Evolutionary conservation across 2,797 vertebrate genomes (phyloP), one percentile per base, ranked within the genome.

Genomic region (Trachurus trachurus): DNA sequence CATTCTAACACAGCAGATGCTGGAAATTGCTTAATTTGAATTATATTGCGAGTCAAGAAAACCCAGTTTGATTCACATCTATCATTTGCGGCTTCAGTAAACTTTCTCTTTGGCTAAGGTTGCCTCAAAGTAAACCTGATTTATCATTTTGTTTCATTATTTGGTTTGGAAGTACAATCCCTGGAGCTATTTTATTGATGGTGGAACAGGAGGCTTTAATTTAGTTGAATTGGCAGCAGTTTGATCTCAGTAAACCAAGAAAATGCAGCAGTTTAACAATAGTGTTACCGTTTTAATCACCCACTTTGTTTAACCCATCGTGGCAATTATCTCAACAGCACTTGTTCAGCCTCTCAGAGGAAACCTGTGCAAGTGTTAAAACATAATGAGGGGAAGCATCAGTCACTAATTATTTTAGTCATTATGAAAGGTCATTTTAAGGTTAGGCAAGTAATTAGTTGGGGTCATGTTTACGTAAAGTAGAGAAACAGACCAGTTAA

Each of bases 351-450:
- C 26, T 74, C 85, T 78, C 66, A 0, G 9, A 80, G 76, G 78
- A 76, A 81, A 82, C 74, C 42, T 52, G 22, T 26, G n/a, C 21
- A 71, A 56, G 71, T 31, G 56, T 58, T 60, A 65, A 66, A 83
- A 73, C 52, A 52, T 71, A 72, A 83, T 71, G 66, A 81, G 71
- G 61, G 63, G 68, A 74, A 12, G 16, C 66, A 71, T 65, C 54
- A 22, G 63, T 47, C 59, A 45, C 59, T 71, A 54, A 78, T 84
- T 87, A 68, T 78, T 85, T 84, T 4, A 66, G 65, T 74, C 68
- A 81, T 81, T 84, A 84, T 31, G 74, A n/a, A 71, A 81, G 76
- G 72, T 77, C 68, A 64, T 2, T 58, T 69, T 61, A 64, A 78
- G 66, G 66, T 44, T n/a, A n/a, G n/a, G n/a, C n/a, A n/a, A n/a